Evolutionary conservation across 2,888 invertebrate species (phyloP), one percentile per base, ranked within the genome.

Genomic region (Acleris sparsana): DNA sequence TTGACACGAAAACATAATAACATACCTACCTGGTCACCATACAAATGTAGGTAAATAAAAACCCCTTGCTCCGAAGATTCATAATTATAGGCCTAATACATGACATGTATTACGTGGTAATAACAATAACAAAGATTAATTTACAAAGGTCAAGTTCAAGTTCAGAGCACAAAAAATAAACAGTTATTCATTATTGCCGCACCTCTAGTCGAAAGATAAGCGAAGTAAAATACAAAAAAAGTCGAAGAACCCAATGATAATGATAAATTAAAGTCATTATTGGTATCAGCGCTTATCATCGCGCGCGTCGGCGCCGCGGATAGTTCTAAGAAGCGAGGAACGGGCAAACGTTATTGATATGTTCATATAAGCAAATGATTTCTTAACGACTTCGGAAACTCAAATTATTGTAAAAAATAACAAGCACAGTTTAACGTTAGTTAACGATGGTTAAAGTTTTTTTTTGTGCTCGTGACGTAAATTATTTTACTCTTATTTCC

Each of bases 271-370:
- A 79, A 83, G 80, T 83, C 78, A 84, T 86, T 84, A 80, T 70
- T 77, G 76, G 78, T 86, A 88, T 87, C 85, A 80, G 58, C 60
- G 75, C 81, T 83, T 84, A 86, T 83, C 75, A 85, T 85, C 84
- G 83, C 82, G 85, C 84, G 85, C 80, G 83, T 79, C 75, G 75
- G 71, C 72, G 74, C 69, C 62, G 75, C 59, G 70, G 75, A 79
- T 77, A 75, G 75, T 78, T 82, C 82, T 78, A 71, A 77, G 80
- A 81, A 84, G 52, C 39, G 20, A 39, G 53, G 33, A 53, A 53
- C 18, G 18, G 48, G n/a, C 33, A 44, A 46, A n/a, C 17, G 7
- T 46, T n/a, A n/a, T 16, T 16, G 16, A 46, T 7, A 7, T 46
- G 4, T n/a, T 16, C 17, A 46, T 46, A 5, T n/a, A 46, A n/a